Percentiles rank a stretch among this genome's conserved stretches.
These are phyloP conservation scores for Staurois parvus DNA, from an alignment of 2,797 vertebrate genomes.

Conservation along the genomic window DNA sequence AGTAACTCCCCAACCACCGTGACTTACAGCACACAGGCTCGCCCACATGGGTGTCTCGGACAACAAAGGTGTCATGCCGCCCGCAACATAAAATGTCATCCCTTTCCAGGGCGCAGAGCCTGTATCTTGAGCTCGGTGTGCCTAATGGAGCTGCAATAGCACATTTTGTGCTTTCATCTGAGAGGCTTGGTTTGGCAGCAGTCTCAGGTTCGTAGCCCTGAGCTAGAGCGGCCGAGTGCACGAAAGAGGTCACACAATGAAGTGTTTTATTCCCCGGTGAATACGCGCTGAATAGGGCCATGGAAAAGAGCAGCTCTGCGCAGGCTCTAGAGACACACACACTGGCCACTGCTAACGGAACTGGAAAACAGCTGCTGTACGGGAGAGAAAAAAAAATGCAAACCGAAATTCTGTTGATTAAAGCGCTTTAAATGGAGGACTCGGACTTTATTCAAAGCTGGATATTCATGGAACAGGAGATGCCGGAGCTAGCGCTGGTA, in stretches of 20 bases:
- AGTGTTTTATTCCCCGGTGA: not conserved
- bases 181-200: constrained; percentile 24
- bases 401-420: constrained; percentile 30
- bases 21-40: not conserved
- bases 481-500: no score
- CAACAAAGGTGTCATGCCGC: constrained; percentile 45
- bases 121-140: constrained; percentile 51
- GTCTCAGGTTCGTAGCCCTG: constrained; percentile 66
- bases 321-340: constrained; percentile 30
- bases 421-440: not conserved
- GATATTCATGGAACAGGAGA: no score
- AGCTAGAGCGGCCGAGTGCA: constrained; percentile 52
- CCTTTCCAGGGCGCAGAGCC: not conserved
- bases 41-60: not conserved
- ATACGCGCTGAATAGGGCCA: constrained; percentile 10
- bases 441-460: no score
- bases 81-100: constrained; percentile 27
- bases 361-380: constrained; percentile 45
- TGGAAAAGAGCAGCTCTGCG: constrained; percentile 50
- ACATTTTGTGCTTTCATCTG: not conserved
- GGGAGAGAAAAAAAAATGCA: not conserved
- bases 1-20: no score
- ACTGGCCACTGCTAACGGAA: constrained; percentile 8
- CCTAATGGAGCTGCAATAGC: constrained; percentile 54
- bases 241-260: constrained; percentile 54